phyloP scores from a whole-genome alignment of 2,888 invertebrate genomes.

The Aethes cnicana region DNA sequence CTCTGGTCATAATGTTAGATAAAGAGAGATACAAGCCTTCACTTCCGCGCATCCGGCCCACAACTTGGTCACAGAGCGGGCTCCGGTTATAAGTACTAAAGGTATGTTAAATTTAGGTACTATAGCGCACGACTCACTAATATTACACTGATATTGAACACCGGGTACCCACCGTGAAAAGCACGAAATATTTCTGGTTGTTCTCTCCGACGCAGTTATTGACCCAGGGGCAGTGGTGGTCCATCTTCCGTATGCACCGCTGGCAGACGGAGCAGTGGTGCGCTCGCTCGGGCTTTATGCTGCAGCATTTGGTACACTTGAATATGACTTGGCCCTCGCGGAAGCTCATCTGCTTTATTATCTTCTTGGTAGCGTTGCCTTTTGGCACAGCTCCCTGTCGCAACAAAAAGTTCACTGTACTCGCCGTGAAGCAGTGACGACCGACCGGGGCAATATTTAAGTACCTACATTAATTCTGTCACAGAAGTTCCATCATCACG shows the following conservation, averaged over 20 bases:
- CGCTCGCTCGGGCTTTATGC: slow-evolving; percentile 97
- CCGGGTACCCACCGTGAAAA: slow-evolving; percentile 94
- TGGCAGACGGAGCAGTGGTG: slow-evolving; percentile 98
- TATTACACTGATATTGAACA: too few relatives aligned
- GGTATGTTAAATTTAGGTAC: too few relatives aligned
- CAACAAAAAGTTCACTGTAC: not conserved
- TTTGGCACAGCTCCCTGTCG: slow-evolving; percentile 95
- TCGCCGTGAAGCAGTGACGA: not conserved
- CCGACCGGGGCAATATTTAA: not conserved
- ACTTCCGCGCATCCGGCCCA: too few relatives aligned
- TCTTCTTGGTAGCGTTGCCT: slow-evolving; percentile 97
- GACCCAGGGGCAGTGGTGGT: slow-evolving; percentile 93
- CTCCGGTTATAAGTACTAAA: too few relatives aligned
- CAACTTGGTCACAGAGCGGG: too few relatives aligned
- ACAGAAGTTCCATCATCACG: too few relatives aligned
- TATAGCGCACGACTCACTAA: too few relatives aligned
- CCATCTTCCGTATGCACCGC: slow-evolving; percentile 87
- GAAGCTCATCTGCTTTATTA: slow-evolving; percentile 96
- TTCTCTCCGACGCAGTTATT: slow-evolving; percentile 99
- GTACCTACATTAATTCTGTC: too few relatives aligned
- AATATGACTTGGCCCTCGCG: slow-evolving; percentile 95
- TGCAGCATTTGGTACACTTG: slow-evolving; percentile 97
- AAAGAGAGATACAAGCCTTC: too few relatives aligned
- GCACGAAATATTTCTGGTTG: slow-evolving; percentile 99
- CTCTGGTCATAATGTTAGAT: too few relatives aligned